These are phyloP conservation scores for Ennomos fuscantarius DNA, from an alignment of 2,888 invertebrate genomes.

Conservation along the genomic window DNA sequence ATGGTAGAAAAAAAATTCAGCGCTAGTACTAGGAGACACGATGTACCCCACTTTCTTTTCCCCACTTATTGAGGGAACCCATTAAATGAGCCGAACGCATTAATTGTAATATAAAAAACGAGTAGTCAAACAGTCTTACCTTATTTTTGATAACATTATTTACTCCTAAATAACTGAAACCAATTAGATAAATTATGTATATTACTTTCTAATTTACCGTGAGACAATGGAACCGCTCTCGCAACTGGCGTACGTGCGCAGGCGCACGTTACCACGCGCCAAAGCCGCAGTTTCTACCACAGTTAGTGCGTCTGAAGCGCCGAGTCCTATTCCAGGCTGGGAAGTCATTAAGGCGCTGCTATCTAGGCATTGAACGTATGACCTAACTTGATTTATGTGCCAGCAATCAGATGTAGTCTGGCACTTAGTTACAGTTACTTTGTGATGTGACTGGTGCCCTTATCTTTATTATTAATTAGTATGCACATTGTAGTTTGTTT, in stretches of 20 bases:
- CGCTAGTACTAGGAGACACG: too few relatives aligned
- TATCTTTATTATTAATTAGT: background rate
- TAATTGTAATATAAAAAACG: too few relatives aligned
- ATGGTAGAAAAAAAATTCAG: too few relatives aligned
- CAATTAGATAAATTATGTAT: too few relatives aligned
- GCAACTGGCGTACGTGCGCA: constrained; percentile 76
- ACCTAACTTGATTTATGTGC: constrained; percentile 35
- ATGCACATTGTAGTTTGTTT: too few relatives aligned
- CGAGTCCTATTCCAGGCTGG: constrained; percentile 59
- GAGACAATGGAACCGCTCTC: constrained; percentile 49
- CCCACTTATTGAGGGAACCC: too few relatives aligned
- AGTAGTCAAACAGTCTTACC: too few relatives aligned
- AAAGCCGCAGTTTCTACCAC: constrained; percentile 9
- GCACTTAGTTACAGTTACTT: constrained; percentile 13
- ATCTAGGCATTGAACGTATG: constrained; percentile 45
- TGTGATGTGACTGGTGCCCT: background rate
- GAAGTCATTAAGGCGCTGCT: constrained; percentile 54
- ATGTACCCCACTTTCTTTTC: too few relatives aligned
- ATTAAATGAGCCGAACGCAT: too few relatives aligned
- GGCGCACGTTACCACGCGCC: constrained; percentile 61
- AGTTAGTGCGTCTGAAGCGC: constrained; percentile 37
- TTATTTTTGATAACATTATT: too few relatives aligned
- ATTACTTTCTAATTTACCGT: background rate
- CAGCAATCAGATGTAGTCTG: constrained; percentile 10
- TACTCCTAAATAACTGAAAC: too few relatives aligned